Conservation (phyloP, 2,888 invertebrate genomes). For the Taenaris catops region DNA sequence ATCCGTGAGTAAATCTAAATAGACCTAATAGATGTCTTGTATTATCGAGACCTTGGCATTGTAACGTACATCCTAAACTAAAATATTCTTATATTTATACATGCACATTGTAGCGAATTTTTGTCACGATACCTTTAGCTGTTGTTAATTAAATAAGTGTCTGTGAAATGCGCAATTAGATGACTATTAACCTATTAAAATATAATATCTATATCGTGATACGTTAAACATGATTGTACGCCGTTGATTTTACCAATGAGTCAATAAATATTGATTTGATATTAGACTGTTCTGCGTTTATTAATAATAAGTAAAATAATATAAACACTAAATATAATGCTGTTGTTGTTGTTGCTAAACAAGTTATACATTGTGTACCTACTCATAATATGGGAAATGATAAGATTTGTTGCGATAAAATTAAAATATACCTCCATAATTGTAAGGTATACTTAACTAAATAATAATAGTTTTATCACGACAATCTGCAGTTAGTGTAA, state of each 20-base stretch:
- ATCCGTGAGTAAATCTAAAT: too few relatives aligned
- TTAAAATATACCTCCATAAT: conserved; percentile 1
- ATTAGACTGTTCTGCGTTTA: conserved; percentile 45
- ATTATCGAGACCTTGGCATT: conserved; percentile 21
- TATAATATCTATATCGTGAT: conserved; percentile 14
- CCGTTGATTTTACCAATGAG: conserved; percentile 29
- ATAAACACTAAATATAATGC: conserved; percentile 69
- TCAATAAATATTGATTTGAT: conserved; percentile 31
- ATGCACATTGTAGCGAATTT: conserved; percentile 42
- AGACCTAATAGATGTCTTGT: conserved; percentile 6
- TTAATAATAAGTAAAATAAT: conserved; percentile 43
- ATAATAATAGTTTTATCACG: conserved; percentile 35
- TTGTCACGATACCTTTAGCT: conserved; percentile 50
- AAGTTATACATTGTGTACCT: conserved; percentile 67
- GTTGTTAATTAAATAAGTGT: conserved; percentile 41
- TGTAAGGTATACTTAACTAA: not conserved
- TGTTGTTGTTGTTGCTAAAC: conserved; percentile 78
- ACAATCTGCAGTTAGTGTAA: conserved; percentile 38
- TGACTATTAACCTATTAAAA: conserved; percentile 20
- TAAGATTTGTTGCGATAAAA: conserved; percentile 38
- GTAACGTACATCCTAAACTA: conserved; percentile 26
- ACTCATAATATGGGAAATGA: conserved; percentile 39
- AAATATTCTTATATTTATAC: conserved; percentile 40
- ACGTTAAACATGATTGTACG: conserved; percentile 24
- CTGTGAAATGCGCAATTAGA: conserved; percentile 47